phyloP scores from a whole-genome alignment of 1,140 invertebrate genomes.

The Drosophila pruinosa region DNA sequence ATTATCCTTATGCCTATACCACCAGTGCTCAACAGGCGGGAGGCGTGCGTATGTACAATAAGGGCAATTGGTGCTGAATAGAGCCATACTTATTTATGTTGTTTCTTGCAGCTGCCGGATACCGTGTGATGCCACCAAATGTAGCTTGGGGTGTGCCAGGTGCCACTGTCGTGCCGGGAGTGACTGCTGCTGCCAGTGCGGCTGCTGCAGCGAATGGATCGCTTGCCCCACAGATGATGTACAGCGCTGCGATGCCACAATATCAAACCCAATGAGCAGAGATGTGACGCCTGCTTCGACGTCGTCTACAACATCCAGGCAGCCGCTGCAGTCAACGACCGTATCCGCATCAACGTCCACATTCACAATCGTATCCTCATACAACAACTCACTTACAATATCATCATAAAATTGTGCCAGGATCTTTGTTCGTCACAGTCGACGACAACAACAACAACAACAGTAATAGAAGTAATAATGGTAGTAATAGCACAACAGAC shows the following conservation, averaged over 20 bases:
- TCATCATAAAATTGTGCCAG: constrained; percentile 11
- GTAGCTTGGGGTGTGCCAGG: constrained; percentile 85
- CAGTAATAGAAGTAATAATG: neutral
- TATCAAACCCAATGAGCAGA: constrained; percentile 89
- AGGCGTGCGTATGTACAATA: constrained; percentile 72
- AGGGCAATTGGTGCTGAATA: no score
- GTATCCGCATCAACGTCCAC: constrained; percentile 42
- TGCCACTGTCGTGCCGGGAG: constrained; percentile 84
- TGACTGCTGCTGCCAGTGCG: constrained; percentile 83
- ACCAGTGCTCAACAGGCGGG: constrained; percentile 82
- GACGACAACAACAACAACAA: constrained; percentile 20
- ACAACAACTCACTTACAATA: constrained; percentile 16
- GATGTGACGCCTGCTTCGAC: constrained; percentile 78
- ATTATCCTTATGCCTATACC: constrained; percentile 84
- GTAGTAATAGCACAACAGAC: neutral
- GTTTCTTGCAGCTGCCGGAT: constrained; percentile 72
- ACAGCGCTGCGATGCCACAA: constrained; percentile 90
- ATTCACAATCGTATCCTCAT: constrained; percentile 41
- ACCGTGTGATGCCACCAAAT: constrained; percentile 83
- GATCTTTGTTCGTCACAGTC: constrained; percentile 9
- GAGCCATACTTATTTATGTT: no score
- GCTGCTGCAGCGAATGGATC: constrained; percentile 84
- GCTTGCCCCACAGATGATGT: constrained; percentile 87
- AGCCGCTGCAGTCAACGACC: constrained; percentile 47
- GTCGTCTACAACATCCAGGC: constrained; percentile 68